Percentiles rank a stretch among this genome's conserved stretches.
phyloP scores from a whole-genome alignment of 2,888 invertebrate species.

The Keiferia lycopersicella region DNA sequence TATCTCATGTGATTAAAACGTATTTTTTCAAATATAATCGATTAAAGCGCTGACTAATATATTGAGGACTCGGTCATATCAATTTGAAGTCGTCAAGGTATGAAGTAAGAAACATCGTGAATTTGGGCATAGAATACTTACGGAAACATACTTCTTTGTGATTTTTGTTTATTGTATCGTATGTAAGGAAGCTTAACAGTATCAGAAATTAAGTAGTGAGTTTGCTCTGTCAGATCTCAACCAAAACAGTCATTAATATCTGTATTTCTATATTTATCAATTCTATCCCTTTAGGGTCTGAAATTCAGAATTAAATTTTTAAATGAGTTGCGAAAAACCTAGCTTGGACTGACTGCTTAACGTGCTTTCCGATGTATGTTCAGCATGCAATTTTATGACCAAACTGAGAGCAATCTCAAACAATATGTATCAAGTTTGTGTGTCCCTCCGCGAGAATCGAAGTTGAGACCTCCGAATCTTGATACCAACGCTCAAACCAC shows the following conservation, averaged over 20 bases:
- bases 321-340: no score
- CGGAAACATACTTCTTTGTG: slow-evolving; percentile 43
- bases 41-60: neutral
- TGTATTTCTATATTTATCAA: neutral
- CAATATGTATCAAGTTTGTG: no score
- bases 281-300: no score
- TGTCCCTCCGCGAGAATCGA: no score
- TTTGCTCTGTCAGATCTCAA: slow-evolving; percentile 19
- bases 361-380: no score
- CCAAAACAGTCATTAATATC: slow-evolving; percentile 7
- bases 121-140: slow-evolving; percentile 66
- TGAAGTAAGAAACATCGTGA: slow-evolving; percentile 31
- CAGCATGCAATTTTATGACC: no score
- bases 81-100: slow-evolving; percentile 17
- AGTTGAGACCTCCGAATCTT: no score
- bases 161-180: slow-evolving; percentile 39
- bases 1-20: no score
- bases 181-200: slow-evolving; percentile 46
- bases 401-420: no score
- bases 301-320: no score
- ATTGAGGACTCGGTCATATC: neutral
- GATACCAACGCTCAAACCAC: no score
- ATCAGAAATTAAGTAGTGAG: slow-evolving; percentile 26
- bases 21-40: neutral
- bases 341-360: no score